A percentile compares a stretch with the other conserved stretches of the same genome.
These are phyloP conservation scores for Esox niger DNA, from an alignment of 2,113 vertebrate species.

Conservation along the genomic window DNA sequence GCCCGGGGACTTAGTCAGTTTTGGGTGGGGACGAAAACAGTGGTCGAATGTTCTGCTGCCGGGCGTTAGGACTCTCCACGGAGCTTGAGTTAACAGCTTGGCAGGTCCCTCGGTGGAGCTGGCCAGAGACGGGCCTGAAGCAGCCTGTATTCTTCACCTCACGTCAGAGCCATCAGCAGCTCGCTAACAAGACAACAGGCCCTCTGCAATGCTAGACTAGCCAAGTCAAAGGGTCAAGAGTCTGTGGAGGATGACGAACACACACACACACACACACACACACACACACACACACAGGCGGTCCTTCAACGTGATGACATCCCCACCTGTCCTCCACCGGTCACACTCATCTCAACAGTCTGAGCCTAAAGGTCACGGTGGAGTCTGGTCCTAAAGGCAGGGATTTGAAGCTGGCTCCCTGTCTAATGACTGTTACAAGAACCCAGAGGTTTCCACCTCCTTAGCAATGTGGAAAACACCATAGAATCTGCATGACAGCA, in stretches of 20 bases:
- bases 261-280: conserved; percentile 27
- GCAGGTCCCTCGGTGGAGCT: conserved; percentile 2
- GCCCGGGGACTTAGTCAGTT: conserved; percentile 33
- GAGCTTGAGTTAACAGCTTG: conserved; percentile 21
- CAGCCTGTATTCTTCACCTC: conserved; percentile 33
- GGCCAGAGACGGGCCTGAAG: conserved; percentile 1
- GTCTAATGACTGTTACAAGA: conserved; percentile 57
- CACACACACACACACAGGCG: conserved; percentile 15
- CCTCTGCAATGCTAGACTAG: conserved; percentile 34
- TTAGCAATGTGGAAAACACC: conserved; percentile 57
- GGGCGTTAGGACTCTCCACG: conserved; percentile 42
- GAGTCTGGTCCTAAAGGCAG: conserved; percentile 38
- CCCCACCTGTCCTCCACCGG: conserved; percentile 68
- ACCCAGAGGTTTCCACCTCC: conserved; percentile 46
- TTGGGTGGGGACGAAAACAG: conserved; percentile 14
- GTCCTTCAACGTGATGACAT: conserved; percentile 58
- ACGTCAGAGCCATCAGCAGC: conserved; percentile 54
- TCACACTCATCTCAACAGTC: conserved; percentile 62
- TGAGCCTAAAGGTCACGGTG: conserved; percentile 43
- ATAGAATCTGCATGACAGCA: conserved; percentile 39
- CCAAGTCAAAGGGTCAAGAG: conserved; percentile 41
- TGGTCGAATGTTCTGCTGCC: conserved; percentile 15
- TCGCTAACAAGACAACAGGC: conserved; percentile 55
- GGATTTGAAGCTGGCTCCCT: conserved; percentile 41
- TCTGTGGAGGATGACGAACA: conserved; percentile 11